Conservation (phyloP, 2,888 invertebrate species). For the Xiphydria camelus region DNA sequence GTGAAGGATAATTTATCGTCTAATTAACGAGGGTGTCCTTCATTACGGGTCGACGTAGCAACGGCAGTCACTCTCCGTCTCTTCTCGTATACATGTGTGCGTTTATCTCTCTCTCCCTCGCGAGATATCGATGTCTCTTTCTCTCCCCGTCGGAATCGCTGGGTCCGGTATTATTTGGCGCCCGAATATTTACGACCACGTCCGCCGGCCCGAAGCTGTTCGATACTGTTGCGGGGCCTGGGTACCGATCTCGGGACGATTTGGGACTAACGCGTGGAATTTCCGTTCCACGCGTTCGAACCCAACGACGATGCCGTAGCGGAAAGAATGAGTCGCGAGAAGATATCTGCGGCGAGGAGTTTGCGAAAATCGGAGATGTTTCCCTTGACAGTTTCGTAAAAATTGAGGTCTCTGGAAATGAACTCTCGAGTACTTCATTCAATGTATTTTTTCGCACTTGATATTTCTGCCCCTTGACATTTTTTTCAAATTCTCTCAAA, state of each 20-base stretch:
- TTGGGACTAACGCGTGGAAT: constrained; percentile 40
- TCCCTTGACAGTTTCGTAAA: constrained; percentile 11
- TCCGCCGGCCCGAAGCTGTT: constrained; percentile 20
- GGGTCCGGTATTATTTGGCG: constrained; percentile 51
- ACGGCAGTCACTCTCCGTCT: constrained; percentile 30
- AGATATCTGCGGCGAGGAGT: background rate
- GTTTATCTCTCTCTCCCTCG: constrained; percentile 5
- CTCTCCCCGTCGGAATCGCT: constrained; percentile 12
- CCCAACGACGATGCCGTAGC: constrained; percentile 12
- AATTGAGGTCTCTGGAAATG: too few species aligned
- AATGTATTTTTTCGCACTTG: too few species aligned
- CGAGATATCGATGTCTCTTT: constrained; percentile 7
- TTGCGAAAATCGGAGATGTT: constrained; percentile 10
- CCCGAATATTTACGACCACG: constrained; percentile 55
- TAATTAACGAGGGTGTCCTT: constrained; percentile 58
- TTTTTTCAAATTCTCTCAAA: too few species aligned
- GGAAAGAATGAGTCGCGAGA: constrained; percentile 4
- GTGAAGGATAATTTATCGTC: constrained; percentile 57
- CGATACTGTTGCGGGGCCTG: constrained; percentile 36
- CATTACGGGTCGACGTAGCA: constrained; percentile 51
- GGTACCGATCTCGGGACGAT: constrained; percentile 46
- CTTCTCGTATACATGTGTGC: background rate
- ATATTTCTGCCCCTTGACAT: too few species aligned
- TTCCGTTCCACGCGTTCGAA: constrained; percentile 33
- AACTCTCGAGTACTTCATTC: too few species aligned